These are phyloP conservation scores for Atherix ibis DNA, from an alignment of 2,888 invertebrate species.

Conservation along the genomic window DNA sequence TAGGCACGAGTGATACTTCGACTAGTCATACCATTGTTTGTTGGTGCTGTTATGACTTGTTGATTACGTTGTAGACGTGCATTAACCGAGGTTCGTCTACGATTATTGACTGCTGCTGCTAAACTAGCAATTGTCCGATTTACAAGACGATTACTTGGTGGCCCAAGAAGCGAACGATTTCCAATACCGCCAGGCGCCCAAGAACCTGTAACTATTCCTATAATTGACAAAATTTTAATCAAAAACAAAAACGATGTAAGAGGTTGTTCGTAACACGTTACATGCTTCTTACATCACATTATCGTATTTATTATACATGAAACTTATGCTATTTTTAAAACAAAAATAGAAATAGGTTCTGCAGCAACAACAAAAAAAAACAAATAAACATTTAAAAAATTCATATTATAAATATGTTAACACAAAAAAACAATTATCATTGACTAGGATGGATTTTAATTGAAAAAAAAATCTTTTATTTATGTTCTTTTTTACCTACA, in stretches of 20 bases:
- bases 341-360: too few species aligned
- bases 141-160: slow-evolving; percentile 14
- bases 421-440: too few species aligned
- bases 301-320: too few species aligned
- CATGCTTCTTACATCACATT: too few species aligned
- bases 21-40: slow-evolving; percentile 11
- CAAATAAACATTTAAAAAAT: too few species aligned
- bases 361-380: too few species aligned
- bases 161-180: slow-evolving; percentile 15
- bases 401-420: too few species aligned
- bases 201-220: slow-evolving; percentile 21
- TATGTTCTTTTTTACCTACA: too few species aligned
- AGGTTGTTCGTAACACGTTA: too few species aligned
- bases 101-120: slow-evolving; percentile 7
- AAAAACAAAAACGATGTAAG: slow-evolving; percentile 13
- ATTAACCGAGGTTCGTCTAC: slow-evolving; percentile 11
- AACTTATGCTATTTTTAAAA: too few species aligned
- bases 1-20: slow-evolving; percentile 12
- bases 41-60: slow-evolving; percentile 9
- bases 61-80: slow-evolving; percentile 13
- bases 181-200: slow-evolving; percentile 16
- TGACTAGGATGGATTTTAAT: too few species aligned
- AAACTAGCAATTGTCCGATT: slow-evolving; percentile 11
- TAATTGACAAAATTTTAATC: slow-evolving; percentile 18
- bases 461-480: too few species aligned